These are phyloP conservation scores for Stegodyphus dumicola DNA, from an alignment of 1,140 invertebrate species.

Conservation along the genomic window DNA sequence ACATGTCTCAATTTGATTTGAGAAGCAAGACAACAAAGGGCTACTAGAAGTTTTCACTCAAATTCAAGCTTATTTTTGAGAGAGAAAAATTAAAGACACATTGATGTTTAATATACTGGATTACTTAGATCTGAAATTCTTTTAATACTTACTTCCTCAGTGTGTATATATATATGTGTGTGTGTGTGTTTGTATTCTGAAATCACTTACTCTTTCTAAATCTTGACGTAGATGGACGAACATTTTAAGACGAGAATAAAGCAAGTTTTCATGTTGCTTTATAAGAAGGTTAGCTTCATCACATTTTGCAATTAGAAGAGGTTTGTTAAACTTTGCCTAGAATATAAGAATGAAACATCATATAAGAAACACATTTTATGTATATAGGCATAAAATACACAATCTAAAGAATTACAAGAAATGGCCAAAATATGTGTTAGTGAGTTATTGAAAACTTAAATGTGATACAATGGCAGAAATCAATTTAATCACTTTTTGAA, in stretches of 20 bases:
- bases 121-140: neutral
- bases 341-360: slow-evolving; percentile 59
- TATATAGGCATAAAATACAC: neutral
- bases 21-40: neutral
- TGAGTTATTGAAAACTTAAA: no score
- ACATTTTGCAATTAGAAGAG: slow-evolving; percentile 85
- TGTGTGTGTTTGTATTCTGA: neutral
- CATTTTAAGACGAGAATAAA: slow-evolving; percentile 91
- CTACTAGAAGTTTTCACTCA: neutral
- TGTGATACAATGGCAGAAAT: no score
- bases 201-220: slow-evolving; percentile 81
- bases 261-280: slow-evolving; percentile 76
- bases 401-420: neutral
- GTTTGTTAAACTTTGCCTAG: slow-evolving; percentile 84
- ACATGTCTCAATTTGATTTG: neutral
- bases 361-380: no score
- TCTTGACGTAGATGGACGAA: slow-evolving; percentile 95
- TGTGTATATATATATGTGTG: no score
- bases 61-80: neutral
- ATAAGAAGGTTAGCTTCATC: slow-evolving; percentile 82
- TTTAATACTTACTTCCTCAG: no score
- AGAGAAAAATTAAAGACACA: neutral
- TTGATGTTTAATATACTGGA: neutral
- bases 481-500: no score
- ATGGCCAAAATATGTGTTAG: no score